Percentiles rank a stretch among this genome's conserved stretches.
Evolutionary conservation across 2,888 invertebrate genomes (phyloP).

Genomic region (Tetramorium bicarinatum): DNA sequence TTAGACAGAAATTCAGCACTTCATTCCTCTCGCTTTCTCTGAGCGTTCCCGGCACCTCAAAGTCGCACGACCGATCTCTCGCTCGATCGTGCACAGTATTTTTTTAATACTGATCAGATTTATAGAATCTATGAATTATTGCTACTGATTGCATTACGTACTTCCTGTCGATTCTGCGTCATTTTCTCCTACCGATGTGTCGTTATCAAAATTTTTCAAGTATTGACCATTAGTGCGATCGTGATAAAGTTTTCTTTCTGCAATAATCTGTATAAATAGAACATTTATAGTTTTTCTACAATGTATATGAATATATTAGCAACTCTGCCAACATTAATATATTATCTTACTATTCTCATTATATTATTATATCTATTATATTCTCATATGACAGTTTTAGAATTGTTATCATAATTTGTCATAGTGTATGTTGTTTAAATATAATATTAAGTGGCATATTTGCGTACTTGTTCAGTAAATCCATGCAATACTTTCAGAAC

Average conservation of each 20-base stretch:
- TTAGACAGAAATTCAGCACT: too few species aligned
- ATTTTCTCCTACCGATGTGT: neutral
- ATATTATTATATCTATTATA: too few species aligned
- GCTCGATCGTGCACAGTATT: too few species aligned
- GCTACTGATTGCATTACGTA: constrained; percentile 8
- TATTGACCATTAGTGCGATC: constrained; percentile 67
- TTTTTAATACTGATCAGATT: neutral
- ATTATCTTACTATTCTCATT: neutral
- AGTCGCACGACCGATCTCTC: too few species aligned
- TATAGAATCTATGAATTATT: neutral
- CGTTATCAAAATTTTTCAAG: constrained; percentile 53
- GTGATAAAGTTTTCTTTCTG: constrained; percentile 77
- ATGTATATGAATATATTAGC: neutral
- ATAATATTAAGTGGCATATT: neutral
- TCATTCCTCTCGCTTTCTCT: too few species aligned
- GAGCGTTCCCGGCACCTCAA: too few species aligned
- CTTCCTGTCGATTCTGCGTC: constrained; percentile 19
- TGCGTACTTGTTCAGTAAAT: neutral
- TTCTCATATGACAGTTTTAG: too few species aligned
- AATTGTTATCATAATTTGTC: too few species aligned
- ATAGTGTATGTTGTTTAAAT: too few species aligned
- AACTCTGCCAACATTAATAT: neutral
- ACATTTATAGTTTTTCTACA: neutral
- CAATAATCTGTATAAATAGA: neutral
- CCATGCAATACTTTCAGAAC: too few species aligned